phyloP scores from a whole-genome alignment of 2,113 vertebrate species.

The Dipodomys merriami region DNA sequence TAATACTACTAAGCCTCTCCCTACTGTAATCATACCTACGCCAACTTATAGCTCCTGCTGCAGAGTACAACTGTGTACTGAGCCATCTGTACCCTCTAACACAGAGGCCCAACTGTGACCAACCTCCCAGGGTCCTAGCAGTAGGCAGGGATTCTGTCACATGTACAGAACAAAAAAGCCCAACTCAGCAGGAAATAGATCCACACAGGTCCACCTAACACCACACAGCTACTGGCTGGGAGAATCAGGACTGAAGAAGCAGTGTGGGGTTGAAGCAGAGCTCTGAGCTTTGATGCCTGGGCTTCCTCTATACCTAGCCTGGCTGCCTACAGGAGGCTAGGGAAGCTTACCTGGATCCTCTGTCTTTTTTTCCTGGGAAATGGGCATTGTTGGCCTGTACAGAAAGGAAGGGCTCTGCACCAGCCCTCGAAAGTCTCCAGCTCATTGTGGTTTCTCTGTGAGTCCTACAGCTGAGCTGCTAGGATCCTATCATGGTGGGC shows the following conservation, averaged over 20 bases:
- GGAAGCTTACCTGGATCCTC: not conserved
- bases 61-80: not conserved
- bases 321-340: not conserved
- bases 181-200: not conserved
- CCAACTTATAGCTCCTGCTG: not conserved
- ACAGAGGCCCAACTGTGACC: no score
- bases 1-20: not conserved
- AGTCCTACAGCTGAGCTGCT: not conserved
- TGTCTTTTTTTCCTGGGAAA: conserved; percentile 20
- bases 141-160: not conserved
- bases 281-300: not conserved
- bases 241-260: not conserved
- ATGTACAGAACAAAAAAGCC: conserved; percentile 7
- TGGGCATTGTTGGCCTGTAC: not conserved
- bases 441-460: not conserved
- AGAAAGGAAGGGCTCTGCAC: not conserved
- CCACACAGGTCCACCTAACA: not conserved
- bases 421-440: not conserved
- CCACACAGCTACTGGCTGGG: not conserved
- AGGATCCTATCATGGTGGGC: not conserved
- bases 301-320: not conserved
- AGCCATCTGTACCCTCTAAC: not conserved
- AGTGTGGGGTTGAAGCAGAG: not conserved
- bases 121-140: not conserved
- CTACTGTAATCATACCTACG: not conserved